Percentiles rank a stretch among this genome's conserved stretches.
phyloP scores from a whole-genome alignment of 2,888 invertebrate species.

The Ophion ellenae region DNA sequence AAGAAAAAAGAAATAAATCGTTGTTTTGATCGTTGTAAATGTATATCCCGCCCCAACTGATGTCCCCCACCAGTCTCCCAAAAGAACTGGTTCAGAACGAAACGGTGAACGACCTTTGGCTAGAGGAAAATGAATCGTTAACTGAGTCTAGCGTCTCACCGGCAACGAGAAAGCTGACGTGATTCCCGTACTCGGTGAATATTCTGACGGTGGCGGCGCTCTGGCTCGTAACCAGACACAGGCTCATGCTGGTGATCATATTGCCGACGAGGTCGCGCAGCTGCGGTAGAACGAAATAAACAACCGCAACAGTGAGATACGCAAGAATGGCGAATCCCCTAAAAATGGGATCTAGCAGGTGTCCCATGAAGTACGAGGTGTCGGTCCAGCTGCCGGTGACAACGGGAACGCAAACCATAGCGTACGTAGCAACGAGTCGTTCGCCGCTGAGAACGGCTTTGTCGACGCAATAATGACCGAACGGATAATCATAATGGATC shows the following conservation, averaged over 20 bases:
- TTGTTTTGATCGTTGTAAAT: too few relatives aligned
- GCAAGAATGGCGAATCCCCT: conserved; percentile 90
- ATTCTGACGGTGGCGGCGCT: conserved; percentile 91
- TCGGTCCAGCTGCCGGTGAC: conserved; percentile 90
- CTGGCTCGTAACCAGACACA: conserved; percentile 91
- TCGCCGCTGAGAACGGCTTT: conserved; percentile 86
- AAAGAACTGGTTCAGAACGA: conserved; percentile 10
- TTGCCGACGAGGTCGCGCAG: conserved; percentile 93
- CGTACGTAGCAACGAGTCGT: conserved; percentile 87
- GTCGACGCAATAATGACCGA: conserved; percentile 92
- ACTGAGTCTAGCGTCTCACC: conserved; percentile 84
- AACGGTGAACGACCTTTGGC: conserved; percentile 1
- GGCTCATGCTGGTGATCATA: conserved; percentile 92
- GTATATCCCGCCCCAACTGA: too few relatives aligned
- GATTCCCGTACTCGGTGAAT: conserved; percentile 92
- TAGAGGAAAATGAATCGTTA: neutral
- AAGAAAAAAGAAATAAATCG: too few relatives aligned
- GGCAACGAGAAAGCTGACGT: conserved; percentile 91
- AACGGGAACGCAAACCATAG: conserved; percentile 90
- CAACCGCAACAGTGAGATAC: conserved; percentile 89
- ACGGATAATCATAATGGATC: conserved; percentile 88
- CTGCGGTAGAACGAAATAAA: conserved; percentile 93
- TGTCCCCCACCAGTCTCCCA: too few relatives aligned
- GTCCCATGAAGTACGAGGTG: conserved; percentile 89
- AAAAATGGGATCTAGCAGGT: conserved; percentile 91